Evolutionary conservation across 2,888 invertebrate genomes (phyloP), one percentile per base, ranked within the genome.

Genomic region (Nycteola revayana): DNA sequence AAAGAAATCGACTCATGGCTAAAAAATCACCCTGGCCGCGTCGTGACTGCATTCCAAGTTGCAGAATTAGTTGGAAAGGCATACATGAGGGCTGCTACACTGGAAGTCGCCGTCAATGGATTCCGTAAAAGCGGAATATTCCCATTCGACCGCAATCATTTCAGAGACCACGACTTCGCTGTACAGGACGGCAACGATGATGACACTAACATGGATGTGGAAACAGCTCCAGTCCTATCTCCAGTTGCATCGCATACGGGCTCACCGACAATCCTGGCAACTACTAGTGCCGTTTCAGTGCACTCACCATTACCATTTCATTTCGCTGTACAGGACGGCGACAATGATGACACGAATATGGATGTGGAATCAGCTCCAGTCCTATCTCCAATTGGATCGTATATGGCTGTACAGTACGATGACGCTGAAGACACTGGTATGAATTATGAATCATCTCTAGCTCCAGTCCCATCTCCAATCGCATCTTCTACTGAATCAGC

Each of bases 1-100:
- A 18, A 28, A 21, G 37, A 32, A 38, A 29, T 38, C 17, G 22
- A 28, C 28, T 20, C 18, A n/a, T 31, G 25, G 31, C 18, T 31
- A 10, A 14, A 9, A 10, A 22, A 29, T 10, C 17, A 24, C 18
- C 10, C 21, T 7, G 25, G 25, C 7, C 31, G 31, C 18, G 17
- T 9, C 7, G 5, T 31, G 7, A 25, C 31, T 7, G 7, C 7
- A 7, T 9, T 25, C 5, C 8, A 25, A 9, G 20, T 35, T 9
- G 34, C 28, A 14, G 18, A 10, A 28, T 25, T 34, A 10, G 9
- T 34, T 26, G 27, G 32, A 5, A 9, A 7, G 20, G 26, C 32
- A 7, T 32, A 32, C 22, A 7, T 8, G 14, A 26, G 14, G 14
- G 26, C 22, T 10, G 26, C 26, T 24, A 28, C 28, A 7, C 7